These are phyloP conservation scores for Siniperca chuatsi DNA, from an alignment of 2,113 vertebrate species.

Conservation along the genomic window DNA sequence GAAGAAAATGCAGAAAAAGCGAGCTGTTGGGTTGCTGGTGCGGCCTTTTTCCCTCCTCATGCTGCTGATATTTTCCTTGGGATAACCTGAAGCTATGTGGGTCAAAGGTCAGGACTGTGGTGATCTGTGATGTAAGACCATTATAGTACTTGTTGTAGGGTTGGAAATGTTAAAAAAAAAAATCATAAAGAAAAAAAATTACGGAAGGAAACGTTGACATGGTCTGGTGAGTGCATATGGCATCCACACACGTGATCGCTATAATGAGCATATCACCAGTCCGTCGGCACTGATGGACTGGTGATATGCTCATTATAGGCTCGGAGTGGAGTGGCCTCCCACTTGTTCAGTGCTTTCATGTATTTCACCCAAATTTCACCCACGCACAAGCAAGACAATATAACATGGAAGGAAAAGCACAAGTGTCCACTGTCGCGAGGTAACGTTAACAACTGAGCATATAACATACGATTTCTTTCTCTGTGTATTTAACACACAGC, in stretches of 20 bases:
- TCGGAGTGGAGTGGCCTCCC: neutral
- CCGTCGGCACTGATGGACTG: neutral
- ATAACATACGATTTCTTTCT: constrained; percentile 12
- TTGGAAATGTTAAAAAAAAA: neutral
- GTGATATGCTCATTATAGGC: no score
- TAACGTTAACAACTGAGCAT: constrained; percentile 1
- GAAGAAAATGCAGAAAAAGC: neutral
- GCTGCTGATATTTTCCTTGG: constrained; percentile 11
- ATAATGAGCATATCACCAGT: constrained; percentile 50
- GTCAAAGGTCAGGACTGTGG: constrained; percentile 5
- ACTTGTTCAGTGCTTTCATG: constrained; percentile 36
- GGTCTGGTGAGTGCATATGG: constrained; percentile 26
- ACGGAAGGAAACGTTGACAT: constrained; percentile 35
- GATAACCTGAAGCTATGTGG: neutral
- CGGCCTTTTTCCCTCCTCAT: neutral
- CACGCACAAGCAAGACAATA: constrained; percentile 1
- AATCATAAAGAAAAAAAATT: neutral
- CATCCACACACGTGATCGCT: neutral
- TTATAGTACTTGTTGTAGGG: constrained; percentile 4
- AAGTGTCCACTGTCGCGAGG: neutral
- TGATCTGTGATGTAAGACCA: constrained; percentile 29
- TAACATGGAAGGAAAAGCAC: neutral
- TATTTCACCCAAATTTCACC: constrained; percentile 19
- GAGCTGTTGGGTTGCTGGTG: neutral
- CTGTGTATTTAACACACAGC: constrained; percentile 12